These are phyloP conservation scores for Acanthurus lineatus DNA, from an alignment of 2,797 vertebrate genomes.

Conservation along the genomic window DNA sequence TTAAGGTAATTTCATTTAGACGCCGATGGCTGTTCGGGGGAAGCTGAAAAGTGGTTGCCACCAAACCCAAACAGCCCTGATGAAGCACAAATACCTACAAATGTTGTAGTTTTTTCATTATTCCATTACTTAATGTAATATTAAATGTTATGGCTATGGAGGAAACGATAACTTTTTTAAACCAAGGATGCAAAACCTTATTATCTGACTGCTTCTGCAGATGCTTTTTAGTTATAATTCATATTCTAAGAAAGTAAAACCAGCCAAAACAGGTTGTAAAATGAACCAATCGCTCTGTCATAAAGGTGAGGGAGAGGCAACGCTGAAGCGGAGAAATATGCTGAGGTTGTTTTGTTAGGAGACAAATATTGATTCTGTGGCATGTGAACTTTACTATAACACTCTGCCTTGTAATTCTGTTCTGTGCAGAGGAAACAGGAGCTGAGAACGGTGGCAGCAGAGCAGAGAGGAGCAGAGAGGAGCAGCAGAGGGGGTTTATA, in stretches of 20 bases:
- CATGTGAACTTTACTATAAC: background rate
- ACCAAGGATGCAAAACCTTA: background rate
- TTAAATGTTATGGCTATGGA: background rate
- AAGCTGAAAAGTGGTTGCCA: no score
- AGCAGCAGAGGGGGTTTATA: constrained; percentile 16
- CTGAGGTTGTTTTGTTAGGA: background rate
- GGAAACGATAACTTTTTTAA: no score
- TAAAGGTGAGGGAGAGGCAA: background rate
- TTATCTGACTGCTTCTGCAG: background rate
- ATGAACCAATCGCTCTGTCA: background rate
- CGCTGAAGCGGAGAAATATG: background rate
- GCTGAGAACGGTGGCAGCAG: constrained; percentile 7
- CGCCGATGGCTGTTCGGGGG: background rate
- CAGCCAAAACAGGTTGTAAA: no score
- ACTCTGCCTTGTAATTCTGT: background rate
- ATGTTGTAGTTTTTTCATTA: no score
- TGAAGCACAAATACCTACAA: background rate
- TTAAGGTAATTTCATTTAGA: background rate
- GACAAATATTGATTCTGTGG: constrained; percentile 13
- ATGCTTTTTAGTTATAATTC: no score
- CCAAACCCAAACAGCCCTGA: background rate
- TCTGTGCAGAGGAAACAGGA: constrained; percentile 12
- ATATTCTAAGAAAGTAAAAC: background rate
- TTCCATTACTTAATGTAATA: background rate
- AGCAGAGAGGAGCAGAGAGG: background rate